A percentile compares a stretch with the other conserved stretches of the same genome.
Evolutionary conservation across 2,113 vertebrate species (phyloP).

Genomic region (Hydrochoerus hydrochaeris): DNA sequence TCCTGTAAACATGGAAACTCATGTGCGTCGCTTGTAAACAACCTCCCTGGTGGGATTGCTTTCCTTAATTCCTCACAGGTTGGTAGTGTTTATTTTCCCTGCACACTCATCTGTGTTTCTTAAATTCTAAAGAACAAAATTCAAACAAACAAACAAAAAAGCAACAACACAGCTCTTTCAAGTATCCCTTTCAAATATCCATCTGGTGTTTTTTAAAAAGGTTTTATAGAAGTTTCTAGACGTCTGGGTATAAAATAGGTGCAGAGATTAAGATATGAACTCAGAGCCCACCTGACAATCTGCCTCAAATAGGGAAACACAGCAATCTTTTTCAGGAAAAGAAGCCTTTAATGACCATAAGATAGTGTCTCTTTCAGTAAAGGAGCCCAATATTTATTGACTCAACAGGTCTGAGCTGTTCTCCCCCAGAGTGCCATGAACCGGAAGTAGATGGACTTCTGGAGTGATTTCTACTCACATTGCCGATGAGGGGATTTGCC

Average conservation of each 20-base stretch:
- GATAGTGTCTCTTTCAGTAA: constrained; percentile 35
- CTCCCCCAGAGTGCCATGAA: neutral
- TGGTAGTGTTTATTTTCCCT: neutral
- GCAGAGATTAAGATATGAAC: neutral
- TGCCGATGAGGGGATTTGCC: neutral
- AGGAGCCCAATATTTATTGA: neutral
- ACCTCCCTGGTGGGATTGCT: neutral
- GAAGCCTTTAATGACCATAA: neutral
- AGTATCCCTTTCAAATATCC: neutral
- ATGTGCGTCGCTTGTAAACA: neutral
- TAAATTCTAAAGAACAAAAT: neutral
- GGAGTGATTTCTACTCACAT: neutral
- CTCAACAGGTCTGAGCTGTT: neutral
- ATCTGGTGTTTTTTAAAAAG: neutral
- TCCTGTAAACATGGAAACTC: neutral
- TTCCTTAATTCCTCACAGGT: neutral
- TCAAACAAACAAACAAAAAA: neutral
- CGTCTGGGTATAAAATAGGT: neutral
- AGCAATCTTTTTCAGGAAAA: neutral
- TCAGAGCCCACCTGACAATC: neutral
- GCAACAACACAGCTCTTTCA: neutral
- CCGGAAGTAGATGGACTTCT: neutral
- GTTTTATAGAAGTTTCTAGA: neutral
- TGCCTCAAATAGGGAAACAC: rapidly evolving
- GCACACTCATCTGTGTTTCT: neutral